A percentile compares a stretch with the other conserved stretches of the same genome.
These are phyloP conservation scores for Tenualosa ilisha DNA, from an alignment of 2,797 vertebrate genomes.

Conservation along the genomic window DNA sequence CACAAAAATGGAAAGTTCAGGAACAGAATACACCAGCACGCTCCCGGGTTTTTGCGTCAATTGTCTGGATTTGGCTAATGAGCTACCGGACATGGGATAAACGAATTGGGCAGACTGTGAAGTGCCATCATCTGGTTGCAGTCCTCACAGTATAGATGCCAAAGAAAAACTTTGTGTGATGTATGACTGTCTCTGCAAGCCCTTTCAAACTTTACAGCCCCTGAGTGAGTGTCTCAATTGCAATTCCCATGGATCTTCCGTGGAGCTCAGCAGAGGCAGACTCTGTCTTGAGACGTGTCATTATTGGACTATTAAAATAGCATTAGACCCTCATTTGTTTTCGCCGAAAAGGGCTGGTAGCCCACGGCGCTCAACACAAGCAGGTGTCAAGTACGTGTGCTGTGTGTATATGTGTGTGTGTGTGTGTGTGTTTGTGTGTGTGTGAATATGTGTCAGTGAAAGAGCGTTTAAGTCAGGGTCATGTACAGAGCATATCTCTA, in stretches of 20 bases:
- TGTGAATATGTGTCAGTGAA: not conserved
- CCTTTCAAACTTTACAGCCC: not conserved
- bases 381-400: not conserved
- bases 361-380: not conserved
- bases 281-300: constrained; percentile 1
- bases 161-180: not conserved
- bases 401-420: not conserved
- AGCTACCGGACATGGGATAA: not conserved
- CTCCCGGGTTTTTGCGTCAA: not conserved
- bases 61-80: not conserved
- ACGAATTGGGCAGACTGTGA: not conserved
- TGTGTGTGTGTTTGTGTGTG: not conserved
- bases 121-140: not conserved
- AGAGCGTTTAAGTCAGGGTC: not conserved
- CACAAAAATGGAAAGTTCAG: not conserved
- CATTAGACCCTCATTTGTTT: constrained; percentile 5
- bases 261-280: not conserved
- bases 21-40: not conserved
- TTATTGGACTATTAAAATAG: not conserved
- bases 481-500: too few relatives aligned
- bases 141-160: not conserved
- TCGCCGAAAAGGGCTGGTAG: not conserved
- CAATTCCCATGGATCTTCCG: not conserved
- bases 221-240: not conserved
- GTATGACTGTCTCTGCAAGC: not conserved